Evolutionary conservation across 2,888 invertebrate genomes (phyloP).

Genomic region (Noctua comes): DNA sequence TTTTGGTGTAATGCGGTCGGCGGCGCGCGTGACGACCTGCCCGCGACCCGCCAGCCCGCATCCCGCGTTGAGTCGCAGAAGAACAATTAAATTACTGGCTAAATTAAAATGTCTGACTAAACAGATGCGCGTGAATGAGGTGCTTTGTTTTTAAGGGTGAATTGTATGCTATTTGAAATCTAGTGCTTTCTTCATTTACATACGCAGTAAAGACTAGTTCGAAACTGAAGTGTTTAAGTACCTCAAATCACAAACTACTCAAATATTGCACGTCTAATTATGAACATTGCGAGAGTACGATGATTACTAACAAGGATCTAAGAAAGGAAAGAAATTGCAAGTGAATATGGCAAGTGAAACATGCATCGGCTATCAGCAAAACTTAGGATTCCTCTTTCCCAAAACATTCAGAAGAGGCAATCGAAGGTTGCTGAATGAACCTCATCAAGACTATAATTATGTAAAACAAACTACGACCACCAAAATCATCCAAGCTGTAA

Average conservation of each 20-base stretch:
- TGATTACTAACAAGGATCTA: constrained; percentile 13
- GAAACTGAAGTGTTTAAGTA: constrained; percentile 10
- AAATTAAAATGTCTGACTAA: constrained; percentile 63
- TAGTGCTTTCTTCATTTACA: neutral
- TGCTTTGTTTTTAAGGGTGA: constrained; percentile 11
- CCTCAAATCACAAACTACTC: constrained; percentile 9
- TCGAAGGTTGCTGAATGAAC: constrained; percentile 10
- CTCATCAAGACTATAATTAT: neutral
- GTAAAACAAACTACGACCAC: neutral
- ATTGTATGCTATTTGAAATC: neutral
- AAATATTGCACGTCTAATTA: constrained; percentile 28
- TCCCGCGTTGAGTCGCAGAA: neutral
- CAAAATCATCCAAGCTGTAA: neutral
- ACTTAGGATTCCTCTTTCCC: neutral
- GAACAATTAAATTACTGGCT: constrained; percentile 61
- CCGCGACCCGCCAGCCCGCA: constrained; percentile 25
- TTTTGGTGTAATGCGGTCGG: constrained; percentile 66
- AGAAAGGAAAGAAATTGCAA: neutral
- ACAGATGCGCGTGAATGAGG: constrained; percentile 49
- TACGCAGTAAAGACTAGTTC: neutral
- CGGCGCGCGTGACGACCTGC: constrained; percentile 57
- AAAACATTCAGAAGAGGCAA: neutral
- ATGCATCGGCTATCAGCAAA: neutral
- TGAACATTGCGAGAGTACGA: constrained; percentile 6
- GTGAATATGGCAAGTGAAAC: neutral